Conservation (phyloP, 1,140 invertebrate genomes). For the Anoplolepis gracilipes region DNA sequence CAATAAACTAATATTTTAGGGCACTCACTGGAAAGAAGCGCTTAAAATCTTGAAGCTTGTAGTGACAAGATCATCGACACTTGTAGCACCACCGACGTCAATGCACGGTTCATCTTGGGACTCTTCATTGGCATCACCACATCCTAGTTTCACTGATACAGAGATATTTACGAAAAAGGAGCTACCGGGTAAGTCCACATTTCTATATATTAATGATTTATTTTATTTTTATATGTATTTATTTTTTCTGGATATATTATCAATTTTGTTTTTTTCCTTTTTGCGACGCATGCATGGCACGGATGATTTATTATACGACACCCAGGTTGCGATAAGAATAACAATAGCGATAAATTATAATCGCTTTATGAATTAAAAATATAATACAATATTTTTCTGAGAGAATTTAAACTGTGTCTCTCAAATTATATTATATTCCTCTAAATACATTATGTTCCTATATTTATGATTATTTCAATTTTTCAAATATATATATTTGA, state of each 20-base stretch:
- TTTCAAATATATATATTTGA: constrained; percentile 18
- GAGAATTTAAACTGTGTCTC: constrained; percentile 2
- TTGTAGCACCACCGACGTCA: constrained; percentile 90
- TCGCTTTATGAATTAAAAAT: constrained; percentile 66
- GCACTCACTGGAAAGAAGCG: constrained; percentile 97
- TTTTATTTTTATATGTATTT: constrained; percentile 33
- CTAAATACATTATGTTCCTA: not conserved
- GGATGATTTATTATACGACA: constrained; percentile 70
- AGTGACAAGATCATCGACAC: constrained; percentile 96
- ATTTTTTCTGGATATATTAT: constrained; percentile 45
- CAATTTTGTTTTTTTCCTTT: constrained; percentile 72
- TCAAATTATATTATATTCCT: constrained; percentile 6
- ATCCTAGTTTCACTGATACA: constrained; percentile 91
- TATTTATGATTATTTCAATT: not conserved
- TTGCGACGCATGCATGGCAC: constrained; percentile 70
- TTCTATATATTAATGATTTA: constrained; percentile 30
- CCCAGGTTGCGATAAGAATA: constrained; percentile 84
- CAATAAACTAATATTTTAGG: constrained; percentile 84
- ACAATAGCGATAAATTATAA: constrained; percentile 79
- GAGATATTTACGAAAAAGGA: constrained; percentile 93
- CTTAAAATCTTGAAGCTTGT: constrained; percentile 98
- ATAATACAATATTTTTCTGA: constrained; percentile 69
- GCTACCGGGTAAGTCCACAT: constrained; percentile 88
- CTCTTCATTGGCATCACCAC: constrained; percentile 86
- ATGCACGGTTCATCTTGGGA: constrained; percentile 87